Evolutionary conservation across 2,113 vertebrate species (phyloP).

Genomic region (Empidonax traillii): DNA sequence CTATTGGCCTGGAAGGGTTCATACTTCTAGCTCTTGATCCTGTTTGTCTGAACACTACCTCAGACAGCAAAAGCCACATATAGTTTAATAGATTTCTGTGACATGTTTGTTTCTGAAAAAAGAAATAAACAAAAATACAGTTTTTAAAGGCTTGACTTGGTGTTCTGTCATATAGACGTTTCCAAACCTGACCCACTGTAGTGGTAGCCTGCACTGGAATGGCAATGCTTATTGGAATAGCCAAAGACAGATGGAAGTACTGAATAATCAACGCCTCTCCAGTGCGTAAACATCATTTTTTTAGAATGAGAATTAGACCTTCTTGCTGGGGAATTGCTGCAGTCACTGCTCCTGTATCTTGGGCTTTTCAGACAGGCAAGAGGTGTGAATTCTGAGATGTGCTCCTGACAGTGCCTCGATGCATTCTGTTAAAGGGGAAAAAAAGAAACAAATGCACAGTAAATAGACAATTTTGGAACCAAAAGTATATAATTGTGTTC

Average conservation of each 20-base stretch:
- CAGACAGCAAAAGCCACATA: slow-evolving; percentile 42
- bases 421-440: slow-evolving; percentile 74
- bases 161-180: slow-evolving; percentile 80
- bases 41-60: slow-evolving; percentile 53
- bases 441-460: background rate
- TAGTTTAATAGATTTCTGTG: slow-evolving; percentile 19
- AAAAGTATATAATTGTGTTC: background rate
- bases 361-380: slow-evolving; percentile 79
- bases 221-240: slow-evolving; percentile 67
- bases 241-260: slow-evolving; percentile 79
- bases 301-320: slow-evolving; percentile 79
- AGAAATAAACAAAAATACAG: slow-evolving; percentile 26
- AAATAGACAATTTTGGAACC: background rate
- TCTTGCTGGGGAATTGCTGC: slow-evolving; percentile 71
- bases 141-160: slow-evolving; percentile 74
- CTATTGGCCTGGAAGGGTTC: slow-evolving; percentile 19
- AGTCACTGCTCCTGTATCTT: slow-evolving; percentile 70
- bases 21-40: slow-evolving; percentile 51
- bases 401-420: slow-evolving; percentile 72
- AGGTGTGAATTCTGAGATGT: slow-evolving; percentile 82
- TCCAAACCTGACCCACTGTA: slow-evolving; percentile 76
- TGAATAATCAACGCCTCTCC: slow-evolving; percentile 76
- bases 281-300: slow-evolving; percentile 80
- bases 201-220: slow-evolving; percentile 43
- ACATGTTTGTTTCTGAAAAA: slow-evolving; percentile 42